A percentile compares a stretch with the other conserved stretches of the same genome.
Conservation (phyloP, 2,888 invertebrate genomes). For the Corbicula japonica region DNA sequence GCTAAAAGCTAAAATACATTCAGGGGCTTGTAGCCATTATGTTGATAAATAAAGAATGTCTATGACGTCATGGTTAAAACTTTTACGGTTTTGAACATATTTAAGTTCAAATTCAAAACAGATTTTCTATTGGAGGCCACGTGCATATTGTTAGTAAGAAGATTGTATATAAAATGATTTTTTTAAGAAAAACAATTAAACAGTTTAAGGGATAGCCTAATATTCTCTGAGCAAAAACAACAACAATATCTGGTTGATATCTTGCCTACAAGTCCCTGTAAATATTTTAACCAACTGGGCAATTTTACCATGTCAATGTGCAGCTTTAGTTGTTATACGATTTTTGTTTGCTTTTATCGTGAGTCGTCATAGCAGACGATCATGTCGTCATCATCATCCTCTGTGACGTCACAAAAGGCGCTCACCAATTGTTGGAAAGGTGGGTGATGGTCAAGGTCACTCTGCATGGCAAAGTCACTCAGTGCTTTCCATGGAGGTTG, state of each 20-base stretch:
- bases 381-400: constrained; percentile 83
- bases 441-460: constrained; percentile 95
- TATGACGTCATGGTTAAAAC: too few species aligned
- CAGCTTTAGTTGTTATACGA: constrained; percentile 51
- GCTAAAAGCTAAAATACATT: constrained; percentile 2
- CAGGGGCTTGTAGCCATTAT: constrained; percentile 21
- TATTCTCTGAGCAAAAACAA: neutral
- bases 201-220: neutral
- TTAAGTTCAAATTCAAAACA: too few species aligned
- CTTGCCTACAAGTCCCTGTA: constrained; percentile 42
- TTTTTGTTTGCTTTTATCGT: constrained; percentile 64
- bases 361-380: constrained; percentile 84
- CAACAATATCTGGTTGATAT: neutral
- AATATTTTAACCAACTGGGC: constrained; percentile 23
- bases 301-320: constrained; percentile 68
- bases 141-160: neutral
- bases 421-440: constrained; percentile 98
- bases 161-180: neutral
- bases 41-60: neutral
- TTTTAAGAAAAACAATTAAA: neutral
- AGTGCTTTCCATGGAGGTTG: constrained; percentile 98
- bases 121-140: too few species aligned
- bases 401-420: constrained; percentile 81
- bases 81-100: too few species aligned
- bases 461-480: constrained; percentile 97